Percentiles rank a stretch among this genome's conserved stretches.
Conservation (phyloP, 2,113 vertebrate species). For the Macrotis lagotis region DNA sequence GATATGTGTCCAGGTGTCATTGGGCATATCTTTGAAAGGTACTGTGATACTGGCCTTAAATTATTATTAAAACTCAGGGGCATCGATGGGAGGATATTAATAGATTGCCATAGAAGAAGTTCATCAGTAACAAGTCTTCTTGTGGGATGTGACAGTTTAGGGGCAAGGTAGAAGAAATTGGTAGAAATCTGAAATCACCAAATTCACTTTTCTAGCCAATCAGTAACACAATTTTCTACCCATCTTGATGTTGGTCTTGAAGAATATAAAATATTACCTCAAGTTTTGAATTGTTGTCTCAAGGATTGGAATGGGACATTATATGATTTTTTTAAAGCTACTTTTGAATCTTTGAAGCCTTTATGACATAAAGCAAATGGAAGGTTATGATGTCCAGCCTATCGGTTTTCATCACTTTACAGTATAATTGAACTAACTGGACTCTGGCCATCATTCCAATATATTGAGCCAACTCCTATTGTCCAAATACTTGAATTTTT, state of each 20-base stretch:
- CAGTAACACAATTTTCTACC: background rate
- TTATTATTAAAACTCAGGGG: background rate
- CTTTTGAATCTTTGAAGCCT: background rate
- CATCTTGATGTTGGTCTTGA: background rate
- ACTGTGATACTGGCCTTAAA: background rate
- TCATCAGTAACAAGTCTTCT: background rate
- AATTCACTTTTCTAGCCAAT: background rate
- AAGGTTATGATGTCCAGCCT: background rate
- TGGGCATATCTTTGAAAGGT: background rate
- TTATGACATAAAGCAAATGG: background rate
- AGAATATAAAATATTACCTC: background rate
- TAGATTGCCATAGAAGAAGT: background rate
- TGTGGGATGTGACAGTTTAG: background rate
- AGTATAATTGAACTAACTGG: background rate
- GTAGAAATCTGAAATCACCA: background rate
- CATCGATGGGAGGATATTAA: background rate
- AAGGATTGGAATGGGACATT: background rate
- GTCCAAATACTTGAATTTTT: background rate
- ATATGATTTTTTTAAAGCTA: background rate
- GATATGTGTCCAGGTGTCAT: background rate
- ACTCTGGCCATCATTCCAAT: background rate
- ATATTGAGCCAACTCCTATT: background rate
- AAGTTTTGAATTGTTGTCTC: background rate
- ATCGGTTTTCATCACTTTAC: background rate
- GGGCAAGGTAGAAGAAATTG: background rate